Conservation (phyloP, 2,888 invertebrate species). For the Synanthedon tipuliformis region DNA sequence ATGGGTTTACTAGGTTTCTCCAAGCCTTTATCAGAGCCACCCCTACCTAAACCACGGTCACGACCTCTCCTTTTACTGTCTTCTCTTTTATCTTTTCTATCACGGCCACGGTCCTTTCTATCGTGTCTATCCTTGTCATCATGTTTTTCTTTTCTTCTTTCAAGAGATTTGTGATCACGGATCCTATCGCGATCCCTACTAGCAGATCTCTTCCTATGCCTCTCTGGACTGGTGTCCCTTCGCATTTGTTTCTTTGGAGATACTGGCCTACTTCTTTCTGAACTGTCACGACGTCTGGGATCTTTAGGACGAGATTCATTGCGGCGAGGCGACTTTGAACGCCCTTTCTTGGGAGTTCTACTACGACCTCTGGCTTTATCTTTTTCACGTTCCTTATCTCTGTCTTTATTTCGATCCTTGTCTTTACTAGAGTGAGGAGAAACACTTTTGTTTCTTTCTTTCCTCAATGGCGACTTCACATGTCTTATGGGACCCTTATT, state of each 20-base stretch:
- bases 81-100: constrained; percentile 68
- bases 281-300: constrained; percentile 54
- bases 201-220: constrained; percentile 48
- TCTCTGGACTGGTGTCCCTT: constrained; percentile 50
- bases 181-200: constrained; percentile 67
- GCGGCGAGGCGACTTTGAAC: constrained; percentile 55
- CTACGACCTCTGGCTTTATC: constrained; percentile 63
- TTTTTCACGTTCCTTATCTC: constrained; percentile 59
- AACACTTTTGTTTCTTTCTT: constrained; percentile 51
- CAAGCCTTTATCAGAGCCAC: constrained; percentile 62
- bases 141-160: constrained; percentile 63
- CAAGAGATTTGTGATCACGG: constrained; percentile 56
- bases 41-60: constrained; percentile 52
- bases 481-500: constrained; percentile 47
- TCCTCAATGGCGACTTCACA: constrained; percentile 56
- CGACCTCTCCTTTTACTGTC: constrained; percentile 66
- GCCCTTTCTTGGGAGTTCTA: constrained; percentile 55
- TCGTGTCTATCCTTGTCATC: constrained; percentile 73
- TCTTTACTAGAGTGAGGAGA: constrained; percentile 56
- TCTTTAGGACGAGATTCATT: constrained; percentile 53
- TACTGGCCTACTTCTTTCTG: constrained; percentile 59
- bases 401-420: constrained; percentile 61
- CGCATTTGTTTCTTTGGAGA: constrained; percentile 59
- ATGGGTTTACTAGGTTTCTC: constrained; percentile 73
- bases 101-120: constrained; percentile 77